These are phyloP conservation scores for Cheilosia grossa DNA, from an alignment of 2,888 invertebrate species.

Conservation along the genomic window DNA sequence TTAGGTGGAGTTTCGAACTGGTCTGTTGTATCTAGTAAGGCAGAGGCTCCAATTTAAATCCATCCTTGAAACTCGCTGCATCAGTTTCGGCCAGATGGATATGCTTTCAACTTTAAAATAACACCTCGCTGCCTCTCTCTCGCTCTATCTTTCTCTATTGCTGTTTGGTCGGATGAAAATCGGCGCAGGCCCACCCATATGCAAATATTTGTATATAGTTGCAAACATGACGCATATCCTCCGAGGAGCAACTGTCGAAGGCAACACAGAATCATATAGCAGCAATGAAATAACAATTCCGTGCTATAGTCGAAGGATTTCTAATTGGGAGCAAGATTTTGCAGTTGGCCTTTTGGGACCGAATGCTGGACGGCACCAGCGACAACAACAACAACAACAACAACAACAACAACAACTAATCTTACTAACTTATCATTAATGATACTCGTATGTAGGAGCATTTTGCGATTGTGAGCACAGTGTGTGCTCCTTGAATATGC, in stretches of 20 bases:
- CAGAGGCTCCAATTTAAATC: too few species aligned
- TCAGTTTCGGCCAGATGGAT: too few species aligned
- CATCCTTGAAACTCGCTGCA: too few species aligned
- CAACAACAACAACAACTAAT: background rate
- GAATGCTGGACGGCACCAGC: background rate
- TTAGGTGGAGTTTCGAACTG: too few species aligned
- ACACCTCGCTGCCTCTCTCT: too few species aligned
- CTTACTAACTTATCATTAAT: slow-evolving; percentile 14
- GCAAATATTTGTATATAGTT: too few species aligned
- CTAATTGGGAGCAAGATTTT: background rate
- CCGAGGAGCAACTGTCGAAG: background rate
- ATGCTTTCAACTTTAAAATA: too few species aligned
- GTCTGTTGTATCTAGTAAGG: too few species aligned
- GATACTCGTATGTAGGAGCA: background rate
- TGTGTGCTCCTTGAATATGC: background rate
- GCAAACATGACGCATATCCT: background rate
- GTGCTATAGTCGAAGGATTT: background rate
- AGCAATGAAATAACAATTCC: background rate
- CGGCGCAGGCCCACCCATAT: too few species aligned
- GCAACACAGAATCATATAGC: background rate
- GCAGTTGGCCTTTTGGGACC: background rate
- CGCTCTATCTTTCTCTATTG: too few species aligned
- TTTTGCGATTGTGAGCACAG: slow-evolving; percentile 12
- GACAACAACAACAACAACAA: background rate
- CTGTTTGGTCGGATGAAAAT: too few species aligned